These are phyloP conservation scores for Arctia plantaginis DNA, from an alignment of 2,888 invertebrate species.

Conservation along the genomic window DNA sequence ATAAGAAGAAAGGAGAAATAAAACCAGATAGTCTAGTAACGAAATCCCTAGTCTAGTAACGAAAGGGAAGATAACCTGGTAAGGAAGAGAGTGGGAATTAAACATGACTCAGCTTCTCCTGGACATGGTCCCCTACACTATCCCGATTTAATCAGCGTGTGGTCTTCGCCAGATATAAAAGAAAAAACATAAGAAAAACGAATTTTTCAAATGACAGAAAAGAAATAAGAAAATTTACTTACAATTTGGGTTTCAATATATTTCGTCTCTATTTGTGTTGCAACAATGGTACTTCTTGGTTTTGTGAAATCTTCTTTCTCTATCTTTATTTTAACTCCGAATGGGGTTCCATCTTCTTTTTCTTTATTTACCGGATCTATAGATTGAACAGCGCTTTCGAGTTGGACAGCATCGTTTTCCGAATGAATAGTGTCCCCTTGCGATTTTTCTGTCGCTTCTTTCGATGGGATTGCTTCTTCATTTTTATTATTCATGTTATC, in stretches of 20 bases:
- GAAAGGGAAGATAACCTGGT: too few relatives aligned
- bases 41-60: too few relatives aligned
- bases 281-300: background rate
- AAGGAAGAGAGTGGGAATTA: too few relatives aligned
- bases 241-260: background rate
- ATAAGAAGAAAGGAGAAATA: too few relatives aligned
- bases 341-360: background rate
- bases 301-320: background rate
- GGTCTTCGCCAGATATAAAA: background rate
- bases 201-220: too few relatives aligned
- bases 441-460: background rate
- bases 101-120: too few relatives aligned
- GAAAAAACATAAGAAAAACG: background rate
- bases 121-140: too few relatives aligned
- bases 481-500: conserved; percentile 1
- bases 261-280: background rate
- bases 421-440: background rate
- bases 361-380: background rate
- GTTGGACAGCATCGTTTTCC: background rate
- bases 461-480: background rate
- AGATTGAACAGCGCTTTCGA: background rate
- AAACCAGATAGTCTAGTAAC: too few relatives aligned
- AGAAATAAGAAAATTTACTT: background rate
- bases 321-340: background rate
- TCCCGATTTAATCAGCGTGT: background rate